Conservation (phyloP, 2,113 vertebrate species). For the Malaclemys terrapin region DNA sequence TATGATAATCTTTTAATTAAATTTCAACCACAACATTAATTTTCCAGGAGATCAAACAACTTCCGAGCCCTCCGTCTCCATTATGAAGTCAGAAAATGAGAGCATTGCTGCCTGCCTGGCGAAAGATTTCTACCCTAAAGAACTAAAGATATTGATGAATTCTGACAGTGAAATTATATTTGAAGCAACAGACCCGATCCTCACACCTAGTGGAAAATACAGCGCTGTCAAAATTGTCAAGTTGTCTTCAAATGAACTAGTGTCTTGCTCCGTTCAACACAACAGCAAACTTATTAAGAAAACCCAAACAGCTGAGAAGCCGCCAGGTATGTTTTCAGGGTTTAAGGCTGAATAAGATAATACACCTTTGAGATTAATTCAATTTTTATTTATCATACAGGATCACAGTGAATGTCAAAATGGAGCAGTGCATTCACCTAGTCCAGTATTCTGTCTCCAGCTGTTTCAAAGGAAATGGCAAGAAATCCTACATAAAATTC, state of each 20-base stretch:
- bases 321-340: background rate
- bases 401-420: background rate
- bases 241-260: background rate
- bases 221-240: background rate
- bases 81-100: background rate
- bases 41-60: background rate
- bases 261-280: background rate
- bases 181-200: background rate
- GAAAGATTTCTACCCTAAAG: slow-evolving; percentile 21
- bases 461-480: background rate
- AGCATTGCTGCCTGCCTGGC: background rate
- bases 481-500: background rate
- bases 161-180: background rate
- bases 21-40: background rate
- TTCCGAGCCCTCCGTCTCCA: background rate
- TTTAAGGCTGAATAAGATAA: background rate
- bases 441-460: too few species aligned
- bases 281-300: background rate
- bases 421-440: background rate
- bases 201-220: background rate
- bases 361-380: background rate
- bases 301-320: background rate
- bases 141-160: slow-evolving; percentile 15
- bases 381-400: background rate
- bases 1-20: background rate